Evolutionary conservation across 1,140 invertebrate genomes (phyloP).

Genomic region (Protaetia brevitarsis): DNA sequence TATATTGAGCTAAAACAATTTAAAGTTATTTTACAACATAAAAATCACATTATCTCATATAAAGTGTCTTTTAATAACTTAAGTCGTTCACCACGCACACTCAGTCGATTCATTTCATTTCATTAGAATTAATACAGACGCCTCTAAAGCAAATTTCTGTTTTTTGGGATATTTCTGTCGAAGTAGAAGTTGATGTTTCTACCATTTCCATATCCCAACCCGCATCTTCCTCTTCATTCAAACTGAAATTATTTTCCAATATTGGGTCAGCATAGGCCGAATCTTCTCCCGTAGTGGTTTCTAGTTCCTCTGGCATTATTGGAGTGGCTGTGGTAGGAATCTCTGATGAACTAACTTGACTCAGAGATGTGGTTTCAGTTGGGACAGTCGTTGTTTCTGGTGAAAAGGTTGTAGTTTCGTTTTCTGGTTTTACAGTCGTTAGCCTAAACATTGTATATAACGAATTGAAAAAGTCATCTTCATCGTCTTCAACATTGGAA

Average conservation of each 20-base stretch:
- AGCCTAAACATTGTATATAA: conserved; percentile 47
- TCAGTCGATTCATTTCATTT: too few species aligned
- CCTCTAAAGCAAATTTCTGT: conserved; percentile 84
- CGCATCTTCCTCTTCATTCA: conserved; percentile 23
- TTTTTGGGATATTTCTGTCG: conserved; percentile 77
- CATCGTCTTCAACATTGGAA: conserved; percentile 38
- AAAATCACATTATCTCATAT: background rate
- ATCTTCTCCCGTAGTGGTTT: conserved; percentile 23
- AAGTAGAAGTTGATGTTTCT: conserved; percentile 63
- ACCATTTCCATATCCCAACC: conserved; percentile 48
- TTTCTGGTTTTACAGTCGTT: conserved; percentile 20
- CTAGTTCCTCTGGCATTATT: conserved; percentile 19
- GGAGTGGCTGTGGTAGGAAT: conserved; percentile 40
- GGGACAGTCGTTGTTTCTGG: conserved; percentile 26
- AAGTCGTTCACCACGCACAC: too few species aligned
- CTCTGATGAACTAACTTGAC: conserved; percentile 30
- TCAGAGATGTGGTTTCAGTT: conserved; percentile 31
- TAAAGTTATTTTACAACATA: background rate
- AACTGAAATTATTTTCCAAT: conserved; percentile 41
- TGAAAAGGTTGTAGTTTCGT: conserved; percentile 5
- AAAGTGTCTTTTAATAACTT: background rate
- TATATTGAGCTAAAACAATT: background rate
- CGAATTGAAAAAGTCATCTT: conserved; percentile 45
- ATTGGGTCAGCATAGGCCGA: conserved; percentile 33
- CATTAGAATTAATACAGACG: conserved; percentile 70